Base-by-base conservation (phyloP, 2,888 invertebrate genomes). In the Camptogramma bilineatum region DNA sequence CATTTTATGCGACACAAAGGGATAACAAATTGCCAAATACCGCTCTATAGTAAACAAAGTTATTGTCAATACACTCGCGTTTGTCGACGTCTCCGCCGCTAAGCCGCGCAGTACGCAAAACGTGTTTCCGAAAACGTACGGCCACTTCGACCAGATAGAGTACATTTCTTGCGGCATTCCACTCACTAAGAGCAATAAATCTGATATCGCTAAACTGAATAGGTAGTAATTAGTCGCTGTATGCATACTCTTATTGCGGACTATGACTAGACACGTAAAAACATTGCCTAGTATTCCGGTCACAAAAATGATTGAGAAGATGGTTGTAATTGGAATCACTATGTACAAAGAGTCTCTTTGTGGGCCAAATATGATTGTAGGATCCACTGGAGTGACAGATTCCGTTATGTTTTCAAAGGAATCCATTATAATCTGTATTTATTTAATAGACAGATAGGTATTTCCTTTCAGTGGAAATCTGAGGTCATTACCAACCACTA, bases 141-240 rank as follows among this genome's bases (percentile, higher is more conserved):
- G 96, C 93, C 96, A 96, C 75, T 95, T 95, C 0, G 94, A 95
- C 96, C 96, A 97, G 62, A 96, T 95, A 44, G 94, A 94, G 82
- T 96, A 96, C 84, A 97, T 95, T 93, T 98, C 98, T 72, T 96
- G 96, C 0, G 97, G 97, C 77, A 97, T 94, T 0, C 97, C 98
- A 68, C 96, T 95, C 0, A 97, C 85, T 16, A 97, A 88, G 16
- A 97, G 90, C 21, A 97, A 88, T 42, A 98, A 94, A 84, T 98
- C 98, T 1, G 97, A 97, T 67, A 97, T 94, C 5, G 98, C 97
- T 81, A 97, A 88, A 83, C 96, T 97, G 88, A 98, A 97, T 62
- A 98, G 91, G 82, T 98, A 98, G 80, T 96, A 96, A 78, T 96
- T 96, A 8, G 96, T 96, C 2, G 96, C 96, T 17, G 96, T 96